phyloP scores from a whole-genome alignment of 2,797 vertebrate species.

The Sebastes ruberrimus region DNA sequence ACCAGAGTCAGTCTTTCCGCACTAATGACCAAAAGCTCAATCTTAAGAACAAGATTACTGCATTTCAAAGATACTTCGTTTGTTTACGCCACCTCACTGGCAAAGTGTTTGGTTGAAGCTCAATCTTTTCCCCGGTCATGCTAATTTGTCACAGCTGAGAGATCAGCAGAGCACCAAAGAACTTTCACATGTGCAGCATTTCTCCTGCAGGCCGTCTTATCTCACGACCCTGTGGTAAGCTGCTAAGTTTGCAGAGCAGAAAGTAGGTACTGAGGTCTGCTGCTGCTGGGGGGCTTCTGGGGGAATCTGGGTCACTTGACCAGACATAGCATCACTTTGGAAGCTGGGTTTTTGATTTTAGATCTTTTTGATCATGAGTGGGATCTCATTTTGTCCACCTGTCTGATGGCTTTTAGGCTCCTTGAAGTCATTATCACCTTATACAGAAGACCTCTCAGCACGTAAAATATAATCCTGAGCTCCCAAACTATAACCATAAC shows the following conservation, averaged over 20 bases:
- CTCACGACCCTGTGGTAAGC: slow-evolving; percentile 28
- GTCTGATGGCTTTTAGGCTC: background rate
- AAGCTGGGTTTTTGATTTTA: background rate
- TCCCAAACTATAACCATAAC: background rate
- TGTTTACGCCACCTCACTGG: slow-evolving; percentile 11
- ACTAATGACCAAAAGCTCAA: slow-evolving; percentile 27
- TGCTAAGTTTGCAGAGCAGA: slow-evolving; percentile 25
- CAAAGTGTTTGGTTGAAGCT: slow-evolving; percentile 8
- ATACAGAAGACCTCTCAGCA: background rate
- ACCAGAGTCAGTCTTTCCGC: slow-evolving; percentile 2
- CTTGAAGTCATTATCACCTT: background rate
- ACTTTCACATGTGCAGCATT: slow-evolving; percentile 49
- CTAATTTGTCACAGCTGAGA: slow-evolving; percentile 55
- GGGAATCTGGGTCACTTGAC: slow-evolving; percentile 31
- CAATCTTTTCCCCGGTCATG: slow-evolving; percentile 1
- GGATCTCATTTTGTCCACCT: background rate
- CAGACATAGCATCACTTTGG: slow-evolving; percentile 8
- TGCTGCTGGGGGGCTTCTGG: background rate
- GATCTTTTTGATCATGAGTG: slow-evolving; percentile 1
- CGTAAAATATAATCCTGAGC: background rate
- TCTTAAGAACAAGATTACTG: slow-evolving; percentile 26
- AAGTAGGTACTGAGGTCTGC: slow-evolving; percentile 20
- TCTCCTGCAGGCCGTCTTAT: slow-evolving; percentile 38
- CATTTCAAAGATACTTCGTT: slow-evolving; percentile 27
- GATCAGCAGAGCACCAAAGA: slow-evolving; percentile 40